Percentiles rank a stretch among this genome's conserved stretches.
These are phyloP conservation scores for Dreissena rostriformis DNA, from an alignment of 1,140 invertebrate genomes.

Conservation along the genomic window DNA sequence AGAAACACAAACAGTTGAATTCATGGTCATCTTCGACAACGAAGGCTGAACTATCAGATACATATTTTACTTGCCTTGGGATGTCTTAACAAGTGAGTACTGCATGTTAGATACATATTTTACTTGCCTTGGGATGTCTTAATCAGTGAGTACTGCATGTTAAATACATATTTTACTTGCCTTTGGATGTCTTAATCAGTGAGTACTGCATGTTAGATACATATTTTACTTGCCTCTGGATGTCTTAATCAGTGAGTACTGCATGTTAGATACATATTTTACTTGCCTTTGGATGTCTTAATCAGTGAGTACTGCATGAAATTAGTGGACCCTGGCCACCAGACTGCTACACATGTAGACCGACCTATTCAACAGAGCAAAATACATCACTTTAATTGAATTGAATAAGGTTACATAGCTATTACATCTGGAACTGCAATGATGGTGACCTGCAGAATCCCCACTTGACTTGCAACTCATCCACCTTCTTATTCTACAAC, in stretches of 20 bases:
- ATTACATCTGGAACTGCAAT: no score
- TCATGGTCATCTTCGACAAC: no score
- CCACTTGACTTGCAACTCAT: no score
- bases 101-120: no score
- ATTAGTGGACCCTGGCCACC: constrained; percentile 74
- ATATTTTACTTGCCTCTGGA: constrained; percentile 71
- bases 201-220: constrained; percentile 74
- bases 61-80: no score
- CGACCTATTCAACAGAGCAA: constrained; percentile 47
- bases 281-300: constrained; percentile 73
- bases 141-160: constrained; percentile 72
- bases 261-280: constrained; percentile 15
- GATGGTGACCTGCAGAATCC: no score
- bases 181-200: constrained; percentile 74
- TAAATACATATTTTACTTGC: no score
- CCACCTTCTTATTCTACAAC: no score
- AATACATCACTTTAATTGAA: no score
- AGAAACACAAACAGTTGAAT: no score
- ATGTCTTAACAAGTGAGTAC: constrained; percentile 74
- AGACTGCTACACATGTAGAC: constrained; percentile 72
- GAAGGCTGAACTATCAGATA: no score
- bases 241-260: constrained; percentile 75
- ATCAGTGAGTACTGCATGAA: constrained; percentile 74
- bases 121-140: constrained; percentile 73
- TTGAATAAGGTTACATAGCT: no score